Evolutionary conservation across 2,797 vertebrate species (phyloP).

Genomic region (Chrysocyon brachyurus): DNA sequence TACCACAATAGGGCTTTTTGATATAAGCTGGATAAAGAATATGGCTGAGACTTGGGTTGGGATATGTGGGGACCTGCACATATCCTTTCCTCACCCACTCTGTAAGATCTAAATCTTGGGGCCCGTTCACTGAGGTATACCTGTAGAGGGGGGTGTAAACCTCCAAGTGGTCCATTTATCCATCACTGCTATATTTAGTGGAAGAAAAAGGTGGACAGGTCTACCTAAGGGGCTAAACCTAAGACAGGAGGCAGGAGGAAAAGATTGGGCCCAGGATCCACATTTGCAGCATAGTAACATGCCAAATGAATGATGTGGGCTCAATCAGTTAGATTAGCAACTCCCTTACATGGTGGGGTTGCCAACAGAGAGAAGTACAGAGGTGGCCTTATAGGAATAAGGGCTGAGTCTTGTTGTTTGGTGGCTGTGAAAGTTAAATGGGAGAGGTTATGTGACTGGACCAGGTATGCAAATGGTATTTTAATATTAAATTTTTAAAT

Average conservation of each 20-base stretch:
- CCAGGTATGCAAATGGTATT: not conserved
- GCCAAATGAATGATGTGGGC: not conserved
- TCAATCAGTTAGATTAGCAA: not conserved
- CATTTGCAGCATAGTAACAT: not conserved
- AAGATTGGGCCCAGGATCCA: not conserved
- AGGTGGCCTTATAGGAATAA: not conserved
- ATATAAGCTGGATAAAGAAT: not conserved
- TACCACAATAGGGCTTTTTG: not conserved
- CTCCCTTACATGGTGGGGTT: too few species aligned
- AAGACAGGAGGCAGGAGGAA: not conserved
- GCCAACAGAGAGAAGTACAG: not conserved
- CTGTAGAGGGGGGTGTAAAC: not conserved
- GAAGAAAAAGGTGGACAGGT: not conserved
- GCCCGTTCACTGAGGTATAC: not conserved
- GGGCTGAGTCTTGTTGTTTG: not conserved
- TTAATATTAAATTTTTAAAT: conserved; percentile 11
- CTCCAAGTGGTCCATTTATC: not conserved
- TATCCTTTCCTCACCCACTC: not conserved
- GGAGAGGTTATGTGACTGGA: not conserved
- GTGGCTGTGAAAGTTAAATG: not conserved
- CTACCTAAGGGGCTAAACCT: not conserved
- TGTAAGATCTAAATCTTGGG: not conserved
- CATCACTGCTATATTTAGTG: not conserved
- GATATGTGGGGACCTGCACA: not conserved
- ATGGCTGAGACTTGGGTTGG: not conserved